phyloP scores from a whole-genome alignment of 2,797 vertebrate species.

The Chrysocyon brachyurus region DNA sequence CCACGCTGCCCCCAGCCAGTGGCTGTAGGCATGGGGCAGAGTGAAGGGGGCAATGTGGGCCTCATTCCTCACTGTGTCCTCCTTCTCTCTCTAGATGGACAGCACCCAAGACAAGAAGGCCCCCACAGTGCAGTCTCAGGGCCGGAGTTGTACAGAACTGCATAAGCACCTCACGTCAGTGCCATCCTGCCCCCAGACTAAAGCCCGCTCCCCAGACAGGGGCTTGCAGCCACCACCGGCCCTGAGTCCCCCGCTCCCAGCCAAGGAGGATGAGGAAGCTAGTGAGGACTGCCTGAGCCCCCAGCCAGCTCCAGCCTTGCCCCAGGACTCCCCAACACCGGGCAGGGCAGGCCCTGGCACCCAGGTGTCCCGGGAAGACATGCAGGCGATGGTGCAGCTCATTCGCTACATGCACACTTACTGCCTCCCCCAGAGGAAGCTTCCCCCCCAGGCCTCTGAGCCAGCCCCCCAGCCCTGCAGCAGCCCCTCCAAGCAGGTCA shows the following conservation, averaged over 20 bases:
- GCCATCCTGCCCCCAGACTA: conserved; percentile 81
- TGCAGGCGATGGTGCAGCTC: conserved; percentile 94
- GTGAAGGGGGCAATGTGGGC: fast-evolving
- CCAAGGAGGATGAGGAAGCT: conserved; percentile 91
- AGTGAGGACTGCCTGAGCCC: conserved; percentile 88
- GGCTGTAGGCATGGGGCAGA: not conserved
- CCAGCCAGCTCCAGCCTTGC: conserved; percentile 80
- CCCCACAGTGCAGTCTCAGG: conserved; percentile 88
- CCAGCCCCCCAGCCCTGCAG: conserved; percentile 88
- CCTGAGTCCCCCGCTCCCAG: conserved; percentile 52
- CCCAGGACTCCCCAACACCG: not conserved
- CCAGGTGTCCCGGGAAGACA: conserved; percentile 92
- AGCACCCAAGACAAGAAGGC: conserved; percentile 90
- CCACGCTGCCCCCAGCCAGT: not conserved
- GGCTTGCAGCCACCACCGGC: conserved; percentile 39
- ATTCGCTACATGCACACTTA: conserved; percentile 99
- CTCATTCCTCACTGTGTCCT: conserved; percentile 16
- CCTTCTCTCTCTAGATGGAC: conserved; percentile 88
- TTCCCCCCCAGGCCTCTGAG: conserved; percentile 87
- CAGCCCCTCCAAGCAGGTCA: conserved; percentile 86
- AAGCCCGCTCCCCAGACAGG: conserved; percentile 82
- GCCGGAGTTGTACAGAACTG: conserved; percentile 95
- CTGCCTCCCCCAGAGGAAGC: conserved; percentile 95
- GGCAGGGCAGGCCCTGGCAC: conserved; percentile 32
- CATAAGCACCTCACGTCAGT: conserved; percentile 96